These are phyloP conservation scores for Lateolabrax maculatus DNA, from an alignment of 2,797 vertebrate genomes.

Conservation along the genomic window DNA sequence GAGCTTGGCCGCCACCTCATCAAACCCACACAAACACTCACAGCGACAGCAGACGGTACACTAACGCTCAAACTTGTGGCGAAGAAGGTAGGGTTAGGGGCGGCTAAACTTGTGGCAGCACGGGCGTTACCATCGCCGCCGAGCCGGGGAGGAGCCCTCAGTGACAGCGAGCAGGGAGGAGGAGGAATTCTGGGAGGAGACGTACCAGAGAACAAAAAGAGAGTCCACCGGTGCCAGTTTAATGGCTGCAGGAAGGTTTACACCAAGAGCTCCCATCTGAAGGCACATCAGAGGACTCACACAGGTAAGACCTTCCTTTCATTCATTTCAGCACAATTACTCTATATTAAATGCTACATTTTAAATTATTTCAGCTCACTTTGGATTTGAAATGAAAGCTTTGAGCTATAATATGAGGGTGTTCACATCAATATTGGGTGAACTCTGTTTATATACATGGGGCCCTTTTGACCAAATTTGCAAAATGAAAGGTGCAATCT, in stretches of 20 bases:
- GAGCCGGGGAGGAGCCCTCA: slow-evolving; percentile 88
- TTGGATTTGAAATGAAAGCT: background rate
- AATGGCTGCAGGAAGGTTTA: slow-evolving; percentile 98
- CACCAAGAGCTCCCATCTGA: slow-evolving; percentile 98
- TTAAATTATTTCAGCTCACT: background rate
- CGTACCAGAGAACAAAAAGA: slow-evolving; percentile 95
- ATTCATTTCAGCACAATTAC: background rate
- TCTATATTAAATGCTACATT: background rate
- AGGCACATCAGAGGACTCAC: slow-evolving; percentile 97
- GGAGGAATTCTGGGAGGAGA: slow-evolving; percentile 82
- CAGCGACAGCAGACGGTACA: slow-evolving; percentile 90
- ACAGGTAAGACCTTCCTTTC: slow-evolving; percentile 87
- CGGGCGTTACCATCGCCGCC: slow-evolving; percentile 82
- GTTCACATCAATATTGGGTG: background rate
- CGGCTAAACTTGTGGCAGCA: slow-evolving; percentile 88
- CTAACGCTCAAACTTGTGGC: slow-evolving; percentile 93
- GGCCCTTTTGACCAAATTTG: background rate
- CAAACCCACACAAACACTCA: slow-evolving; percentile 92
- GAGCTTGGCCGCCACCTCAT: slow-evolving; percentile 95
- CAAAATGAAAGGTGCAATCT: background rate
- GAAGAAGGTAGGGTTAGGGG: slow-evolving; percentile 91
- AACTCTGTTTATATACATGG: background rate
- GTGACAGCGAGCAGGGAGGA: slow-evolving; percentile 91
- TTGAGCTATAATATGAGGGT: background rate
- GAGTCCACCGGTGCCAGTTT: slow-evolving; percentile 95